A percentile compares a stretch with the other conserved stretches of the same genome.
phyloP scores from a whole-genome alignment of 2,797 vertebrate genomes.

The Rhynchonycteris naso region DNA sequence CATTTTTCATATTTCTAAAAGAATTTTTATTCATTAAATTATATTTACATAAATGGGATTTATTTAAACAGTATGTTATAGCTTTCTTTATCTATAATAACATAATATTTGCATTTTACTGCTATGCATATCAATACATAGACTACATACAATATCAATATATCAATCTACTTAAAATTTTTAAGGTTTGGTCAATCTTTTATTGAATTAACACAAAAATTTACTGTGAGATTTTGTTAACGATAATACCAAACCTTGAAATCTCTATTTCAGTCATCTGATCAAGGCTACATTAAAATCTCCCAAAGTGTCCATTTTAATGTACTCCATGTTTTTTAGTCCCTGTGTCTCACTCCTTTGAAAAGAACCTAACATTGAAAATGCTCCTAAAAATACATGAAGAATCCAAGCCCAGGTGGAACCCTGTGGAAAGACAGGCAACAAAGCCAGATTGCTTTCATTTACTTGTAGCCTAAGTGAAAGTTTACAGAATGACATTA shows the following conservation, averaged over 20 bases:
- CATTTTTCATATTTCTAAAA: background rate
- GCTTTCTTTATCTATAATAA: background rate
- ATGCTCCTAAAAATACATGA: background rate
- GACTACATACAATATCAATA: background rate
- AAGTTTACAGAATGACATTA: background rate
- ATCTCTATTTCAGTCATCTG: background rate
- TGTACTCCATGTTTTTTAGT: background rate
- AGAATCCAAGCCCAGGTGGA: background rate
- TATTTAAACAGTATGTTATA: background rate
- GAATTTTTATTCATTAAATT: background rate
- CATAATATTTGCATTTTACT: background rate
- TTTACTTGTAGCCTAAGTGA: background rate
- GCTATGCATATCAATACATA: background rate
- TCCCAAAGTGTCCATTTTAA: background rate
- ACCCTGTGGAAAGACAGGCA: background rate
- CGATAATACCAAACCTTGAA: background rate
- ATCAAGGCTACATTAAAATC: background rate
- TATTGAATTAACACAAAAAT: background rate
- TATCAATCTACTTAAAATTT: background rate
- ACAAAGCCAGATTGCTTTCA: background rate
- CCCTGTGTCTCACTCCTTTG: background rate
- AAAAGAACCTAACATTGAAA: background rate
- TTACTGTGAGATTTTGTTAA: background rate
- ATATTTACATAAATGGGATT: background rate
- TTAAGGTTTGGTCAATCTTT: background rate